These are phyloP conservation scores for Cataglyphis cursor DNA, from an alignment of 2,888 invertebrate species.

Conservation along the genomic window DNA sequence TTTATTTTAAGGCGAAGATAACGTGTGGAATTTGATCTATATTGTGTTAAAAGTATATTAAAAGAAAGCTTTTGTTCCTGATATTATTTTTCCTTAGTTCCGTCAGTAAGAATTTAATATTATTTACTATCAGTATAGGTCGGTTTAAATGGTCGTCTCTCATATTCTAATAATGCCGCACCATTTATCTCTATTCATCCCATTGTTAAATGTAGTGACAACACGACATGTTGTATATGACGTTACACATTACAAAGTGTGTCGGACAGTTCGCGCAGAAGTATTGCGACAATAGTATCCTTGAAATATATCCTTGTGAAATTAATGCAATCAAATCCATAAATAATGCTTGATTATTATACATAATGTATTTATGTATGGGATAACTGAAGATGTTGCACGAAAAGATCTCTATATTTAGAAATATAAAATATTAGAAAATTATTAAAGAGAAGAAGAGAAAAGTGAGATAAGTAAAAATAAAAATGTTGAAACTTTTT, in stretches of 20 bases:
- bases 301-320: neutral
- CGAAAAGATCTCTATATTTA: neutral
- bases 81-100: neutral
- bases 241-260: neutral
- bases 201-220: slow-evolving; percentile 20
- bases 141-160: slow-evolving; percentile 13
- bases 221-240: slow-evolving; percentile 1
- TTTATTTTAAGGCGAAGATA: neutral
- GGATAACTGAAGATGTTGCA: neutral
- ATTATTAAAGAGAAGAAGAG: neutral
- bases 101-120: neutral
- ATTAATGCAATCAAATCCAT: neutral
- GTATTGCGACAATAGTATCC: neutral
- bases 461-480: neutral
- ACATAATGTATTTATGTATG: neutral
- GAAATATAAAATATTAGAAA: neutral
- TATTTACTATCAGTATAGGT: neutral
- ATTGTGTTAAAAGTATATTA: slow-evolving; percentile 7
- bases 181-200: neutral
- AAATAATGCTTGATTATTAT: slow-evolving; percentile 3
- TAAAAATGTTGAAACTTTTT: neutral
- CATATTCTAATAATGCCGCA: slow-evolving; percentile 9
- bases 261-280: slow-evolving; percentile 15
- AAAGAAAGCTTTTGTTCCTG: slow-evolving; percentile 3
- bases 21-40: neutral